Evolutionary conservation across 1,140 invertebrate genomes (phyloP), one percentile per base, ranked within the genome.

Genomic region (Leptestheria dahalacensis): DNA sequence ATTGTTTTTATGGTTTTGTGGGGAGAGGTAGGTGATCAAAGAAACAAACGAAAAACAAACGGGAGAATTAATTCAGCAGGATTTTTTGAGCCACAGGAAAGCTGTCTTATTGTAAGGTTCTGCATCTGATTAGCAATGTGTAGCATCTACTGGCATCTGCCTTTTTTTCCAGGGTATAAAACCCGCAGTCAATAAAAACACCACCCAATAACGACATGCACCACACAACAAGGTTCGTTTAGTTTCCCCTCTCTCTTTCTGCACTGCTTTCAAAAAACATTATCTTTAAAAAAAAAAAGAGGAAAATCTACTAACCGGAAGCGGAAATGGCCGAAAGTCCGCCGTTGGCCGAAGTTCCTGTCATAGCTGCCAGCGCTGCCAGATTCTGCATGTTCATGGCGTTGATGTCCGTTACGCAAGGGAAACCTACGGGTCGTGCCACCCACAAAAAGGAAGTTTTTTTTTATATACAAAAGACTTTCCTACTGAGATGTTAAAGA

Each of bases 361-460:
- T 82, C 78, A 90, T 89, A 11, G 88, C 87, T 29, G 90, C 88
- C 64, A 92, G 74, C 25, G 88, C 88, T 58, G 90, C 88, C 66
- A 94, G 73, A 73, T 91, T 92, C 74, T 92, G 89, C 73, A 91
- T 83, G 63, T 84, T 87, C 75, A 91, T 87, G 23, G 86, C 86
- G 65, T 72, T 73, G 18, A 74, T 64, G 81, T 82, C 67, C 87
- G 71, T 23, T 82, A 66, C 1, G 20, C 20, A 52, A 52, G 25
- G 25, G 24, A 23, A 52, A 52, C 25, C 50, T 25, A 18, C 48
- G 48, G 18, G n/a, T 6, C 48, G 1, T 48, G n/a, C 21, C 48
- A 21, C 21, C 21, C 48, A 48, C 4, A n/a, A n/a, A 47, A 47
- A 47, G n/a, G 46, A 47, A 47, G n/a, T 12, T 12, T 47, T n/a